A percentile compares a stretch with the other conserved stretches of the same genome.
Conservation (phyloP, 64 coral and sea anemone genomes). For the Stichodactyla helianthus region DNA sequence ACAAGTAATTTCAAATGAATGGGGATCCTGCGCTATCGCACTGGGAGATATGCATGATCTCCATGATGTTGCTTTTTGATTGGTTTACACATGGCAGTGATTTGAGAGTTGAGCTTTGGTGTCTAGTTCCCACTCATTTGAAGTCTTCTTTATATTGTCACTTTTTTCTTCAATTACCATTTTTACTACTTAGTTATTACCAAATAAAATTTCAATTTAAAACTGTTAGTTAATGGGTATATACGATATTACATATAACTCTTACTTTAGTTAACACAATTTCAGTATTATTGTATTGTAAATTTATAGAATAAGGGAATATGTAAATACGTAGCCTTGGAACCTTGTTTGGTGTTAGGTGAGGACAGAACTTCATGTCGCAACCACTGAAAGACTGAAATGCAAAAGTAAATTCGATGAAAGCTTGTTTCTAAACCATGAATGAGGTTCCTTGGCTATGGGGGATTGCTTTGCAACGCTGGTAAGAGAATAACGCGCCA, state of each 20-base stretch:
- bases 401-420: background rate
- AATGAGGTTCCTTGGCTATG: background rate
- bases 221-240: background rate
- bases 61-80: background rate
- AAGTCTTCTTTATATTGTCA: background rate
- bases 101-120: background rate
- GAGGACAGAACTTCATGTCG: background rate
- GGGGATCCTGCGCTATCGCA: too few relatives aligned
- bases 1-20: too few relatives aligned
- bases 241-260: background rate
- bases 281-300: background rate
- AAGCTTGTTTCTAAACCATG: background rate
- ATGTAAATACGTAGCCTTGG: background rate
- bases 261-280: background rate
- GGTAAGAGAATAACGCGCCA: background rate
- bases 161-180: background rate
- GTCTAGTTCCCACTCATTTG: background rate
- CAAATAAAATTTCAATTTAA: background rate
- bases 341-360: background rate
- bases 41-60: too few relatives aligned
- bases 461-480: conserved; percentile 5
- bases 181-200: background rate
- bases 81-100: background rate
- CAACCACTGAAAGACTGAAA: background rate
- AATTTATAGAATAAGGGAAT: conserved; percentile 4